Base-by-base conservation (phyloP, 2,113 vertebrate species). In the Toxotes jaculatrix region DNA sequence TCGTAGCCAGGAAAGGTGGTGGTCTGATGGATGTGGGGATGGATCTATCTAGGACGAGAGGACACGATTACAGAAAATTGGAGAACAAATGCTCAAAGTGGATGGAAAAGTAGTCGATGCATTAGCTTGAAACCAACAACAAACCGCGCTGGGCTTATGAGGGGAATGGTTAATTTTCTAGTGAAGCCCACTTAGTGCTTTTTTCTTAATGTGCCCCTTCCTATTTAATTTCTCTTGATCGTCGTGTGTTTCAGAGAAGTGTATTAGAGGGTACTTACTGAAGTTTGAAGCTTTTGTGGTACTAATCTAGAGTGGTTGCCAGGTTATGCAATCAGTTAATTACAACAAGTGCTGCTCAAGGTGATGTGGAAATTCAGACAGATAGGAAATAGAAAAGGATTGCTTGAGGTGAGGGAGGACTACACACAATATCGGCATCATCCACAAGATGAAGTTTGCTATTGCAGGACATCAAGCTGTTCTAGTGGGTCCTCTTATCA, bases 21-120 rank as follows among this genome's bases (percentile, higher is more conserved):
- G 17, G 63, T 31, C n/a, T 60, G 67, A 66, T 59, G 60, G 7
- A 74, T 34, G n/a, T 51, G 47, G 7, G 49, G 16, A 38, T 80
- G 49, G 16, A 38, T 80, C 14, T 32, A 12, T 56, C 0, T 12
- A 62, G 73, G 79, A 56, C 42, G 11, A 75, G 34, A 69, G 19
- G 82, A 71, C 85, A 19, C 67, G 34, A 62, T 68, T 49, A 49
- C 55, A 57, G 45, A 55, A 53, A 45, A 67, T 10, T 40, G 38
- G 38, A 62, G 23, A 77, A 27, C 27, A 27, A 1, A 12, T 36
- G 47, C 45, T 67, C 0, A 68, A 36, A 76, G 68, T 68, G 63
- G 55, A 63, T 70, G 27, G 38, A 42, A 68, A 42, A 75, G 71
- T 19, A 21, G 49, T 14, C 3, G 27, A 70, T 5, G 10, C 42